These are phyloP conservation scores for Heteronetta atricapilla DNA, from an alignment of 2,113 vertebrate genomes.

Conservation along the genomic window DNA sequence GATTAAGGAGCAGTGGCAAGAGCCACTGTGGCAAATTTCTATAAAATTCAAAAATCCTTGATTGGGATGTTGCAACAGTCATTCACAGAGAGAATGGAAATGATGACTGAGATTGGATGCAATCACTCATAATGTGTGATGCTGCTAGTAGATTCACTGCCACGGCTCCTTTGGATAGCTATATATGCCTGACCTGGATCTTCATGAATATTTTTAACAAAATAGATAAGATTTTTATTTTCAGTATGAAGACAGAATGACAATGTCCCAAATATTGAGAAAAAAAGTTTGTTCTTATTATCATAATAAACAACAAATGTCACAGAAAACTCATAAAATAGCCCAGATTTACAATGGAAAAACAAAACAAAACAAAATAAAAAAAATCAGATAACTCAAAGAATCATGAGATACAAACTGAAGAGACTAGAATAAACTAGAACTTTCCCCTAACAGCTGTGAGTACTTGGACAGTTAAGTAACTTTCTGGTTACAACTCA, in stretches of 20 bases:
- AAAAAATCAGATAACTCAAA: neutral
- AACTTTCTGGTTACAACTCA: slow-evolving; percentile 10
- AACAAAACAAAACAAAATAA: too few species aligned
- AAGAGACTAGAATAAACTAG: neutral
- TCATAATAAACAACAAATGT: neutral
- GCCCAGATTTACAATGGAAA: neutral
- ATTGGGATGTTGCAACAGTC: neutral
- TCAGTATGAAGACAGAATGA: neutral
- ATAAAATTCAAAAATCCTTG: neutral
- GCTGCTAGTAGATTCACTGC: neutral
- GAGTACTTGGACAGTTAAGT: slow-evolving; percentile 17
- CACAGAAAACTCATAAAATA: neutral
- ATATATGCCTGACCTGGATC: neutral
- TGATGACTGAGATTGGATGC: neutral
- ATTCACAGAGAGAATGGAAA: neutral
- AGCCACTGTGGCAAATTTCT: neutral
- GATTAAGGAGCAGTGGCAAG: neutral
- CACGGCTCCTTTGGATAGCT: neutral
- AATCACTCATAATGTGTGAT: neutral
- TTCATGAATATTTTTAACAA: neutral
- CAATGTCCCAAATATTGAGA: neutral
- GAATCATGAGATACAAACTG: neutral
- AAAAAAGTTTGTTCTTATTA: neutral
- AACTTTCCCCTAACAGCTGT: neutral
- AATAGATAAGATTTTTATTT: neutral